These are phyloP conservation scores for Augochlorella aurata DNA, from an alignment of 2,888 invertebrate species.

Conservation along the genomic window DNA sequence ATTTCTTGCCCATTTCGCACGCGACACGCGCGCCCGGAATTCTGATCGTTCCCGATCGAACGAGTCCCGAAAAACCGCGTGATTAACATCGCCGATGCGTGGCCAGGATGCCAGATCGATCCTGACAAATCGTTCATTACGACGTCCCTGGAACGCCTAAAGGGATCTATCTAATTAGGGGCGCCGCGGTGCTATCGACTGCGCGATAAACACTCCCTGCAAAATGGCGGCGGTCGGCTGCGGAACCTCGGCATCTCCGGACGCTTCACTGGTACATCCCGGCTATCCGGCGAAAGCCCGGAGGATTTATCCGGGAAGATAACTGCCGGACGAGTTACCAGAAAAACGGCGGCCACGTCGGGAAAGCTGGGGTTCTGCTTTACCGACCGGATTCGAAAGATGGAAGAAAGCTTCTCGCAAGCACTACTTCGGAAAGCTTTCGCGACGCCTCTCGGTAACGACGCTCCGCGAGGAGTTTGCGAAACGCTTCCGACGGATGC, in stretches of 20 bases:
- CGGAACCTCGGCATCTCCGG: neutral
- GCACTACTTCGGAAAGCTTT: slow-evolving; percentile 46
- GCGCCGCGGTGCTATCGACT: slow-evolving; percentile 27
- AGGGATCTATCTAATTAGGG: slow-evolving; percentile 22
- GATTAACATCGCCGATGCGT: neutral
- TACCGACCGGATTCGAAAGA: slow-evolving; percentile 35
- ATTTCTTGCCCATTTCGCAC: slow-evolving; percentile 17
- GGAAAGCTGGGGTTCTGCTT: slow-evolving; percentile 47
- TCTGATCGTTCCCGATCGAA: neutral
- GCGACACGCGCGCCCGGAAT: neutral
- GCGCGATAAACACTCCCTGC: slow-evolving; percentile 33
- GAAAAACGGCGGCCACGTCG: slow-evolving; percentile 26
- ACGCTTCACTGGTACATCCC: slow-evolving; percentile 31
- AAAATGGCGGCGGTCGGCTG: neutral
- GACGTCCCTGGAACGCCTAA: slow-evolving; percentile 5
- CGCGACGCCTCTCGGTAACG: slow-evolving; percentile 21
- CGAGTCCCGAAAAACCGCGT: neutral
- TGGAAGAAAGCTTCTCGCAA: slow-evolving; percentile 43
- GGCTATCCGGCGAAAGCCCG: neutral
- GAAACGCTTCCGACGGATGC: neutral
- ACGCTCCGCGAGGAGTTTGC: slow-evolving; percentile 34
- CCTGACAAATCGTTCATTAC: slow-evolving; percentile 23
- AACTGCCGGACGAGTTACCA: slow-evolving; percentile 10
- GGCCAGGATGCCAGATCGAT: neutral
- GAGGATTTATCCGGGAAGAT: neutral